Conservation (phyloP, 2,113 vertebrate species). For the Calyptommatus sinebrachiatus region DNA sequence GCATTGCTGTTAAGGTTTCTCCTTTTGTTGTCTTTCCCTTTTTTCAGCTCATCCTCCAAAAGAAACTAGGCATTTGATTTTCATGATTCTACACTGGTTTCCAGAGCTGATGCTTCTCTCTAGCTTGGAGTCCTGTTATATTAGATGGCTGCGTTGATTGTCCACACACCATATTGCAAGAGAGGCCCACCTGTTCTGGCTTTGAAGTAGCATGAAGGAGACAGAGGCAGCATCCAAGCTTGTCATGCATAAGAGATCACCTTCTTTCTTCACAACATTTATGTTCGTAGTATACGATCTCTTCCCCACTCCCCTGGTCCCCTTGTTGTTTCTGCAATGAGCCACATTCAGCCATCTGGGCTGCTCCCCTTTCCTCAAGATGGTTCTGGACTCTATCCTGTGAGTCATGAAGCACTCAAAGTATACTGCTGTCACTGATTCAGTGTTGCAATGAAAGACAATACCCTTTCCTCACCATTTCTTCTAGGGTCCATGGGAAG, state of each 20-base stretch:
- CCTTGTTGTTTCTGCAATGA: background rate
- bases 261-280: too few relatives aligned
- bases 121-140: background rate
- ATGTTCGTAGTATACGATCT: too few relatives aligned
- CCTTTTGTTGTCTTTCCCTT: background rate
- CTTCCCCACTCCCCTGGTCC: too few relatives aligned
- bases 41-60: background rate
- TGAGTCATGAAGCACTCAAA: background rate
- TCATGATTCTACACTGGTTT: background rate
- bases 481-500: background rate
- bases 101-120: background rate
- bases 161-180: too few relatives aligned
- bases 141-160: background rate
- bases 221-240: background rate
- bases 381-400: background rate
- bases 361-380: background rate
- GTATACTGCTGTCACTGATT: background rate
- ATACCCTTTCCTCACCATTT: background rate
- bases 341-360: background rate
- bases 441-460: background rate
- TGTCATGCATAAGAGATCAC: background rate
- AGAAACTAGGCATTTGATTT: background rate
- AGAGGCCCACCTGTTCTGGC: background rate
- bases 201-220: background rate
- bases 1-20: slow-evolving; percentile 6